phyloP scores from a whole-genome alignment of 2,797 vertebrate species.

The Sebastes hopkinsi region DNA sequence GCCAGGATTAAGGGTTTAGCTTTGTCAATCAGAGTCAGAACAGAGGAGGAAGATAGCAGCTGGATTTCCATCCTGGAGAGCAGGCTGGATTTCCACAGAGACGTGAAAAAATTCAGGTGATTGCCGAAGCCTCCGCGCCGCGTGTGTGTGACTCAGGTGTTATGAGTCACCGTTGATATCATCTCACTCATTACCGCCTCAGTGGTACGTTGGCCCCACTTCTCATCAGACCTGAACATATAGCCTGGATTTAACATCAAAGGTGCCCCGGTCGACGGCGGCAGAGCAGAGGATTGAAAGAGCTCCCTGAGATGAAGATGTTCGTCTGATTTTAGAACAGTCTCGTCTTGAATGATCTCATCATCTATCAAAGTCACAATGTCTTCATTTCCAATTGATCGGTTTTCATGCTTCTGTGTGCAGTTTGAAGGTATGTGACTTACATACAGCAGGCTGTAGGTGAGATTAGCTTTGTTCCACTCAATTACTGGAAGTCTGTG shows the following conservation, averaged over 20 bases:
- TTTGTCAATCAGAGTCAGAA: slow-evolving; percentile 68
- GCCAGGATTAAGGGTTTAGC: slow-evolving; percentile 74
- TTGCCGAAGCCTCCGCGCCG: slow-evolving; percentile 29
- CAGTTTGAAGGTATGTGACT: neutral
- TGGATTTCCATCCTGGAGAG: slow-evolving; percentile 46
- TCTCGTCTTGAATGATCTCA: neutral
- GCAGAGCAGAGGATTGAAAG: slow-evolving; percentile 10
- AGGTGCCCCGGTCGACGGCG: neutral
- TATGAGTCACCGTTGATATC: slow-evolving; percentile 67
- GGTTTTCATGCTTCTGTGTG: neutral
- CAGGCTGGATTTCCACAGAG: slow-evolving; percentile 55
- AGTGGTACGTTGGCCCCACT: neutral
- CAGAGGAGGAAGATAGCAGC: slow-evolving; percentile 48
- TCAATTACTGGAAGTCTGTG: neutral
- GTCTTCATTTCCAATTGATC: neutral
- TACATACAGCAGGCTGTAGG: neutral
- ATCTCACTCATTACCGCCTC: slow-evolving; percentile 56
- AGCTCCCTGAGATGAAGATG: slow-evolving; percentile 22
- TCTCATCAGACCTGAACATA: slow-evolving; percentile 44
- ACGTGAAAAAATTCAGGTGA: slow-evolving; percentile 47
- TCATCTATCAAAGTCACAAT: neutral
- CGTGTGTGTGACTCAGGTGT: slow-evolving; percentile 59
- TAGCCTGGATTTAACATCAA: slow-evolving; percentile 48
- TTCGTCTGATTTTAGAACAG: neutral
- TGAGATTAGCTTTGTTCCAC: neutral